A percentile compares a stretch with the other conserved stretches of the same genome.
phyloP scores from a whole-genome alignment of 2,888 invertebrate genomes.

The Diaprepes abbreviatus region DNA sequence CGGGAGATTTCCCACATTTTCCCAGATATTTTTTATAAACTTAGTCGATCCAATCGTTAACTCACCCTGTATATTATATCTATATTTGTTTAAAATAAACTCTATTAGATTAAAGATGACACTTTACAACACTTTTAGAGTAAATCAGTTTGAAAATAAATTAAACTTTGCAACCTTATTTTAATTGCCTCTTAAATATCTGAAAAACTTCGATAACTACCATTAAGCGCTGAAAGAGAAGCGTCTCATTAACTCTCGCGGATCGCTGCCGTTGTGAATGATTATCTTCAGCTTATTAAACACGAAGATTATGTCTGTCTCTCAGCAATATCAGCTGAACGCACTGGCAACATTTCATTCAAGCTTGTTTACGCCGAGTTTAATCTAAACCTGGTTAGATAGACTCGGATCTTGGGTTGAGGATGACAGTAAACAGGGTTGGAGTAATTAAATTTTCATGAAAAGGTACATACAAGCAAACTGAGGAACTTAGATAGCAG shows the following conservation, averaged over 20 bases:
- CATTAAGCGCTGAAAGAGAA: slow-evolving; percentile 1
- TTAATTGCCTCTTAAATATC: no score
- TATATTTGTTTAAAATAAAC: no score
- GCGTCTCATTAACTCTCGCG: slow-evolving; percentile 23
- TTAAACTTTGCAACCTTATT: no score
- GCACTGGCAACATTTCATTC: slow-evolving; percentile 26
- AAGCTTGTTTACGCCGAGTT: slow-evolving; percentile 31
- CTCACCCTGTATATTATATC: no score
- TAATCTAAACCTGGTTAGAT: slow-evolving; percentile 30
- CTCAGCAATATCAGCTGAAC: slow-evolving; percentile 34
- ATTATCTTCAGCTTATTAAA: slow-evolving; percentile 38
- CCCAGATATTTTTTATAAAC: no score
- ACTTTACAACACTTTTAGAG: no score
- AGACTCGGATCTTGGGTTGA: background rate
- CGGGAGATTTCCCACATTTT: no score
- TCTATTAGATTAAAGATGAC: no score
- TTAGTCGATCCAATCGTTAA: no score
- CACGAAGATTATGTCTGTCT: slow-evolving; percentile 27
- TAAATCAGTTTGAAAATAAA: no score
- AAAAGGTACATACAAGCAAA: no score
- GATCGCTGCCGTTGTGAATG: slow-evolving; percentile 22
- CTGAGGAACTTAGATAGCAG: no score
- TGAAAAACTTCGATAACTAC: background rate
- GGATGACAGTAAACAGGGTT: background rate
- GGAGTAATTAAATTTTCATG: background rate